Percentiles rank a stretch among this genome's conserved stretches.
Evolutionary conservation across 1,140 invertebrate genomes (phyloP).

Genomic region (Gonatopus flavifemur): DNA sequence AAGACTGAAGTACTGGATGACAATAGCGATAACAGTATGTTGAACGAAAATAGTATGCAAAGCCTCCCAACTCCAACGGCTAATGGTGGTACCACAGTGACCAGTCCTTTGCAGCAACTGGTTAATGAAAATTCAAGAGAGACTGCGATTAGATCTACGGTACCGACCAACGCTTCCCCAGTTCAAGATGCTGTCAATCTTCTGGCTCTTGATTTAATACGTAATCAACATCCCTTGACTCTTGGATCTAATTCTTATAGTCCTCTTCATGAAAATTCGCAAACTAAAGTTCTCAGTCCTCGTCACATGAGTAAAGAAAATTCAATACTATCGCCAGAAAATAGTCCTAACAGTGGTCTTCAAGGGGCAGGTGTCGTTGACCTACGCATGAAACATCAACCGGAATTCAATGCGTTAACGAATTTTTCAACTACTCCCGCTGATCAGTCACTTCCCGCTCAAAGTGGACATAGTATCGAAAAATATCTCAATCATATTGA

Average conservation of each 20-base stretch:
- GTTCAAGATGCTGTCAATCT: constrained; percentile 44
- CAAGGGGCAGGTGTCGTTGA: constrained; percentile 50
- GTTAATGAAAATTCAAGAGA: constrained; percentile 47
- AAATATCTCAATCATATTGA: constrained; percentile 64
- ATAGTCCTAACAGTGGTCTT: constrained; percentile 31
- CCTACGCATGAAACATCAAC: constrained; percentile 53
- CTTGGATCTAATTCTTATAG: constrained; percentile 12
- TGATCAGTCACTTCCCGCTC: constrained; percentile 56
- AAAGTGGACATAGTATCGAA: constrained; percentile 62
- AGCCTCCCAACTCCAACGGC: constrained; percentile 37
- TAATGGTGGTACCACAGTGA: constrained; percentile 21
- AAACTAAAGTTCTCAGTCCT: constrained; percentile 50
- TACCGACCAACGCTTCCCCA: constrained; percentile 33
- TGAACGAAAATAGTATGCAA: constrained; percentile 58
- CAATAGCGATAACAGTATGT: constrained; percentile 64
- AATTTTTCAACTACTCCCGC: constrained; percentile 42
- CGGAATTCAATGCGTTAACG: constrained; percentile 39
- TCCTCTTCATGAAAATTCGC: constrained; percentile 43
- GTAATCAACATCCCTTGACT: constrained; percentile 44
- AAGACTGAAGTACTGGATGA: constrained; percentile 75
- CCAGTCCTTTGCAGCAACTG: constrained; percentile 48
- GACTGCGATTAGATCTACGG: constrained; percentile 35
- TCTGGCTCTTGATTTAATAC: constrained; percentile 51
- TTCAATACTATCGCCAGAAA: constrained; percentile 48
- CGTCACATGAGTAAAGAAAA: constrained; percentile 58